phyloP scores from a whole-genome alignment of 2,888 invertebrate genomes.

The Drosophila melanosoma region DNA sequence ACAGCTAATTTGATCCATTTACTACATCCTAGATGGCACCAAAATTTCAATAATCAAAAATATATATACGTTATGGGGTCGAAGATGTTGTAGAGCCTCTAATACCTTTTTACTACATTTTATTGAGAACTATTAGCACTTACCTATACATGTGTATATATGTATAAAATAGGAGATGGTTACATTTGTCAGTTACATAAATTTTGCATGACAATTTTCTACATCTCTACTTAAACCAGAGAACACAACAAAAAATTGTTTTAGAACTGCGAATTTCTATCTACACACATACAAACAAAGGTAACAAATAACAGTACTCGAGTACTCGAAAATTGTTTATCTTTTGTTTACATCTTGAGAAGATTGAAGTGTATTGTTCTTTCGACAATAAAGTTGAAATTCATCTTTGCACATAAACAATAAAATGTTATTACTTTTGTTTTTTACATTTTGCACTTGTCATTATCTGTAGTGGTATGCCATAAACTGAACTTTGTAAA shows the following conservation, averaged over 20 bases:
- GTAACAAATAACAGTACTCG: neutral
- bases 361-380: neutral
- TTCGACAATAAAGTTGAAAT: neutral
- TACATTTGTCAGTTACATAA: neutral
- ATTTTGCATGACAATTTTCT: neutral
- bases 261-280: neutral
- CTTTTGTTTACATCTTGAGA: neutral
- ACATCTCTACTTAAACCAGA: neutral
- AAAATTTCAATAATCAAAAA: neutral
- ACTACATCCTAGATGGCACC: neutral
- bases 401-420: conserved; percentile 8
- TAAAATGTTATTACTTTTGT: neutral
- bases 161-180: neutral
- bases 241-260: neutral
- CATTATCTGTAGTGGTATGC: neutral
- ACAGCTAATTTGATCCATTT: neutral
- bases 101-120: neutral
- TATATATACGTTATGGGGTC: neutral
- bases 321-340: neutral
- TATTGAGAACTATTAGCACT: neutral
- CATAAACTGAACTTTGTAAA: neutral
- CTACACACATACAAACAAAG: neutral
- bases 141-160: neutral
- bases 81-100: neutral
- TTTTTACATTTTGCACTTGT: conserved; percentile 5